A percentile compares a stretch with the other conserved stretches of the same genome.
These are phyloP conservation scores for Mechanitis messenoides DNA, from an alignment of 2,888 invertebrate genomes.

Conservation along the genomic window DNA sequence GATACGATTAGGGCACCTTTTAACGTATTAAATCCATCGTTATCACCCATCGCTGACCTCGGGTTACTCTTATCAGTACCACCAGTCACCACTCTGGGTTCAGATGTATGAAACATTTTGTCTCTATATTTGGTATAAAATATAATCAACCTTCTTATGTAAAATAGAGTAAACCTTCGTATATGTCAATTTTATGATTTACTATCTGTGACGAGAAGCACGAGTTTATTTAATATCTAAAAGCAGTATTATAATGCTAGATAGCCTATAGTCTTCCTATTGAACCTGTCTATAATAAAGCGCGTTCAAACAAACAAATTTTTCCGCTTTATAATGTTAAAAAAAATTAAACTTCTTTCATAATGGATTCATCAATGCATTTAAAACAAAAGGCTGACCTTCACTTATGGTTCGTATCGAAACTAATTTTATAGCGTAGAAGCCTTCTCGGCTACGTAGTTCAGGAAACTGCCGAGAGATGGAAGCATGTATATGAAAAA, in stretches of 20 bases:
- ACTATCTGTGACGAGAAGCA: too few species aligned
- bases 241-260: too few species aligned
- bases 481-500: slow-evolving; percentile 32
- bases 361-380: too few species aligned
- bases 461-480: slow-evolving; percentile 46
- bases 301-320: too few species aligned
- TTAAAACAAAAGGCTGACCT: neutral
- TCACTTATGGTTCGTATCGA: slow-evolving; percentile 40
- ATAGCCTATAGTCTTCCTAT: too few species aligned
- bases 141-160: too few species aligned
- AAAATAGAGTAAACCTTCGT: too few species aligned
- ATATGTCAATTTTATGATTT: too few species aligned
- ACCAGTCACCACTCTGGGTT: slow-evolving; percentile 63
- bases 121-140: slow-evolving; percentile 34
- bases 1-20: slow-evolving; percentile 73
- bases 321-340: too few species aligned
- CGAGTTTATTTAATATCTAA: too few species aligned
- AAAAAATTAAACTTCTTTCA: too few species aligned
- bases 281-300: slow-evolving; percentile 13
- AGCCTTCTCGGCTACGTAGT: slow-evolving; percentile 57
- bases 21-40: slow-evolving; percentile 72
- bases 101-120: slow-evolving; percentile 40
- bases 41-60: slow-evolving; percentile 47
- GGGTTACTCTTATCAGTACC: slow-evolving; percentile 45
- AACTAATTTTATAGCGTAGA: slow-evolving; percentile 51